phyloP scores from a whole-genome alignment of 2,888 invertebrate genomes.

The Ectropis crepuscularia region DNA sequence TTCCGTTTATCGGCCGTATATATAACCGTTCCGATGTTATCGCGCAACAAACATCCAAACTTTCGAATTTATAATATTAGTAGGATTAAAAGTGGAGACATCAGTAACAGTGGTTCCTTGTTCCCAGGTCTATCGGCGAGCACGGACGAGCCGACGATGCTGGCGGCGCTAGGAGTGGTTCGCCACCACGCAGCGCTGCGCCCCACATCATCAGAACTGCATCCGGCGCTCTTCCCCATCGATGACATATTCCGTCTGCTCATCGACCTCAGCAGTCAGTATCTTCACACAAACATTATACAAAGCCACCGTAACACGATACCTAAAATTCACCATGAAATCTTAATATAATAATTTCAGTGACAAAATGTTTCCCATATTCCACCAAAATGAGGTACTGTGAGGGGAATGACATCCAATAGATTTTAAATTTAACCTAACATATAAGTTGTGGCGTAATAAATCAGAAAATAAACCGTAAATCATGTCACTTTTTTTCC shows the following conservation, averaged over 20 bases:
- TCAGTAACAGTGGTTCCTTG: neutral
- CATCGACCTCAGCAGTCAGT: slow-evolving; percentile 89
- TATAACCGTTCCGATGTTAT: no score
- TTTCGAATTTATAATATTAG: no score
- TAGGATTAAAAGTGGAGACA: no score
- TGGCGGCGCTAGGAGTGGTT: slow-evolving; percentile 84
- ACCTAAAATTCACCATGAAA: no score
- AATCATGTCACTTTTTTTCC: slow-evolving; percentile 15
- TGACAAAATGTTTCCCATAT: neutral
- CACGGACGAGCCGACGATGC: slow-evolving; percentile 76
- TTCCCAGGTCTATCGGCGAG: slow-evolving; percentile 46
- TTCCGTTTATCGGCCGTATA: no score
- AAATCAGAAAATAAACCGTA: neutral
- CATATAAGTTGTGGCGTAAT: neutral
- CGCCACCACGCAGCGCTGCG: slow-evolving; percentile 87
- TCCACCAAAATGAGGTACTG: neutral
- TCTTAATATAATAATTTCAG: no score
- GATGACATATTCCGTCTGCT: slow-evolving; percentile 92
- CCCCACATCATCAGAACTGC: slow-evolving; percentile 85
- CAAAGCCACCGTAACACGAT: neutral
- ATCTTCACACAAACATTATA: no score
- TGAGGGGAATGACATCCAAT: no score
- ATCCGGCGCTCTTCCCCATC: slow-evolving; percentile 92
- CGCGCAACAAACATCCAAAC: no score
- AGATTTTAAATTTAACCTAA: no score